Evolutionary conservation across 2,888 invertebrate genomes (phyloP).

Genomic region (Blastobasis adustella): DNA sequence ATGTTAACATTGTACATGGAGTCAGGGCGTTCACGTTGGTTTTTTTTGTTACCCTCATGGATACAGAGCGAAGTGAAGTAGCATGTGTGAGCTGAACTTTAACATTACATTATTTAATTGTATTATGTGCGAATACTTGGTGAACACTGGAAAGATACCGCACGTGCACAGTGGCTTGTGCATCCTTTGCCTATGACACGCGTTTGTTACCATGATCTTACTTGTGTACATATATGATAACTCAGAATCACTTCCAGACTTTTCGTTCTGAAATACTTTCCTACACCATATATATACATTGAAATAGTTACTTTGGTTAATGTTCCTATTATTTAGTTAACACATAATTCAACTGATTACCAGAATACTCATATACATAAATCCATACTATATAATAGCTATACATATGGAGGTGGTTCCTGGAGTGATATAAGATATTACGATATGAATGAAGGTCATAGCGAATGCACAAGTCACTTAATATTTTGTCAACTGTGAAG

Average conservation of each 20-base stretch:
- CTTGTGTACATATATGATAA: slow-evolving; percentile 4
- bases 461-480: too few species aligned
- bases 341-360: slow-evolving; percentile 17
- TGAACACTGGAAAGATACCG: neutral
- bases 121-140: slow-evolving; percentile 2
- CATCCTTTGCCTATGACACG: neutral
- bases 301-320: too few species aligned
- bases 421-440: too few species aligned
- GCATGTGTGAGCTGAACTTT: slow-evolving; percentile 30
- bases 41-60: neutral
- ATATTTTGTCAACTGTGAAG: too few species aligned
- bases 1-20: too few species aligned
- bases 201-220: neutral
- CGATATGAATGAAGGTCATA: too few species aligned
- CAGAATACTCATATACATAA: slow-evolving; percentile 22
- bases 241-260: neutral
- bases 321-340: slow-evolving; percentile 6
- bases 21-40: neutral
- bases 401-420: too few species aligned
- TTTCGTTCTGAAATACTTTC: too few species aligned
- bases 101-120: slow-evolving; percentile 25
- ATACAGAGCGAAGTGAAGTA: slow-evolving; percentile 20
- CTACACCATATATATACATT: too few species aligned
- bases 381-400: too few species aligned
- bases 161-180: neutral